A percentile compares a stretch with the other conserved stretches of the same genome.
Evolutionary conservation across 2,113 vertebrate genomes (phyloP).

Genomic region (Rattus rattus): DNA sequence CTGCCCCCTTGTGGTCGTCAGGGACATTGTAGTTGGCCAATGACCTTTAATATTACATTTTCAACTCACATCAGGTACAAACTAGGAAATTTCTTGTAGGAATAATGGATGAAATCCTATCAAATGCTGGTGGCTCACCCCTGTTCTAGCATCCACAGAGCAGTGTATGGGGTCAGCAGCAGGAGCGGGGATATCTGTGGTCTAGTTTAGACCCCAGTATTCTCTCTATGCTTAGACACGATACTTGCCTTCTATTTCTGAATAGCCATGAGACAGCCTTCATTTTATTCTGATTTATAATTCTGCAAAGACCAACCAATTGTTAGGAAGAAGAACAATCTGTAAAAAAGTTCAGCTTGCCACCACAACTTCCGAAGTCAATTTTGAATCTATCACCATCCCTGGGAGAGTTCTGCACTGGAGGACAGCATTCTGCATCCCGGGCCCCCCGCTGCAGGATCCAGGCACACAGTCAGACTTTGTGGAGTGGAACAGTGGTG

Average conservation of each 20-base stretch:
- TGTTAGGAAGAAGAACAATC: background rate
- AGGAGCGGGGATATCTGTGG: background rate
- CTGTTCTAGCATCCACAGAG: background rate
- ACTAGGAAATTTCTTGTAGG: background rate
- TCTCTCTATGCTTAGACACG: background rate
- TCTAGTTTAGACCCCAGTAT: background rate
- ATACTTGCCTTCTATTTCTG: background rate
- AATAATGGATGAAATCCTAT: background rate
- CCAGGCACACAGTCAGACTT: background rate
- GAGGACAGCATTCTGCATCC: background rate
- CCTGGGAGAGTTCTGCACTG: accelerated
- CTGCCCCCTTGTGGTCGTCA: constrained; percentile 49
- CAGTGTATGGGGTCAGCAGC: background rate
- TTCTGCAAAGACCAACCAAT: background rate
- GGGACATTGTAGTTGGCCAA: constrained; percentile 27
- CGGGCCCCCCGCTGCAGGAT: background rate
- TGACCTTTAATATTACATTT: background rate
- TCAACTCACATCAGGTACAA: background rate
- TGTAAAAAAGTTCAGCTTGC: background rate
- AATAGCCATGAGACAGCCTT: background rate
- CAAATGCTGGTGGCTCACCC: background rate
- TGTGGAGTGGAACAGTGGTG: background rate
- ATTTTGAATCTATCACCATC: accelerated
- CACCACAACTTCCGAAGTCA: background rate
- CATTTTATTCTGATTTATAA: background rate